Evolutionary conservation across 2,113 vertebrate species (phyloP), one percentile per base, ranked within the genome.

Genomic region (Hemiscyllium ocellatum): DNA sequence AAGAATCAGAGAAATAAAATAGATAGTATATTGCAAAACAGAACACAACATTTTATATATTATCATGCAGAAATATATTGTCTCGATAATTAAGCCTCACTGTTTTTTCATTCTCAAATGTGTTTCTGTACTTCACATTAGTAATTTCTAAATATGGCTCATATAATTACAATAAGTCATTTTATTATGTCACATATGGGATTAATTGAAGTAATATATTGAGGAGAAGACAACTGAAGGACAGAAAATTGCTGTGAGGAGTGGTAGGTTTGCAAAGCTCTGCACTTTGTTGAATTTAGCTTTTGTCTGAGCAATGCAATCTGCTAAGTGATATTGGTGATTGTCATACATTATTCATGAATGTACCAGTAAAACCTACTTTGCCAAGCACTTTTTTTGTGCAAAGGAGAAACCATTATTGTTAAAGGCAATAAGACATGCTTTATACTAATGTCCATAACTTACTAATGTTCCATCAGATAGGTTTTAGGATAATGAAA

Each of bases 271-370:
- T 17, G 42, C 12, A 72, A 72, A 95, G 37, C 26, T 50, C 94
- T 61, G 50, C 26, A 52, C 50, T 29, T 95, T 95, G 42, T 42
- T 72, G 69, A 26, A 52, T 50, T 95, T 76, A 95, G 22, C 26
- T 72, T 52, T 33, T 69, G 93, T 6, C 8, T 50, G 52, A 69
- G 8, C 72, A 95, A 76, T 95, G 42, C 22, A 95, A 95, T 72
- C 37, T 29, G 13, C 42, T 33, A 70, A 69, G 13, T 76, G 69
- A 95, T 95, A 56, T 95, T 95, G 94, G 94, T n/a, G 20, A 72
- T 2, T 95, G 69, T 72, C 68, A 76, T 76, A 76, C 72, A 72
- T 95, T 50, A 95, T 95, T 95, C 94, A 95, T 33, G n/a, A 70
- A 94, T 26, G 91, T 37, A 68, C 33, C 1, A 70, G 24, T 94